phyloP scores from a whole-genome alignment of 2,113 vertebrate species.

The Nycticebus coucang region DNA sequence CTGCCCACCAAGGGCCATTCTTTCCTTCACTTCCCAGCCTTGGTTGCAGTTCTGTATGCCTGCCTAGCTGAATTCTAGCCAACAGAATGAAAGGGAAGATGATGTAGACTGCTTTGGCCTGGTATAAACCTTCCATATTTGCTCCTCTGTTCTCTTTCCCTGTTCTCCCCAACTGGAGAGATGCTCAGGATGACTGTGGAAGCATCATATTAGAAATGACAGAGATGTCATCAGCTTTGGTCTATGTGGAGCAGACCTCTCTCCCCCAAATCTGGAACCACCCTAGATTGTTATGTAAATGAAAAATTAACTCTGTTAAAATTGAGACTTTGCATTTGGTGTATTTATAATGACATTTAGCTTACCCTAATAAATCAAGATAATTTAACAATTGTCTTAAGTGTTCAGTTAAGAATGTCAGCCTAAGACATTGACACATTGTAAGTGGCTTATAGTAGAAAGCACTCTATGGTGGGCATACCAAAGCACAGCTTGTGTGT shows the following conservation, averaged over 20 bases:
- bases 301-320: background rate
- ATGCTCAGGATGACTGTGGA: background rate
- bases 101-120: background rate
- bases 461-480: background rate
- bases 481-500: background rate
- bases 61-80: background rate
- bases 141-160: background rate
- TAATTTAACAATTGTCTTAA: background rate
- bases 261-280: background rate
- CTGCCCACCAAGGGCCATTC: background rate
- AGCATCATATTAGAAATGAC: background rate
- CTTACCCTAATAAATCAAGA: background rate
- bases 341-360: background rate
- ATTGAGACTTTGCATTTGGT: background rate
- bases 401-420: conserved; percentile 4
- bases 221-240: background rate
- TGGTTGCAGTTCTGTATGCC: background rate
- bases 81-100: background rate
- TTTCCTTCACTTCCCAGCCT: background rate
- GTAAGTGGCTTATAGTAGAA: background rate
- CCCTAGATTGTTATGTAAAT: background rate
- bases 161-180: background rate
- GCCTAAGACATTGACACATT: background rate
- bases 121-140: background rate
- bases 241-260: background rate